Conservation (phyloP, 2,113 vertebrate species). For the Solea senegalensis region DNA sequence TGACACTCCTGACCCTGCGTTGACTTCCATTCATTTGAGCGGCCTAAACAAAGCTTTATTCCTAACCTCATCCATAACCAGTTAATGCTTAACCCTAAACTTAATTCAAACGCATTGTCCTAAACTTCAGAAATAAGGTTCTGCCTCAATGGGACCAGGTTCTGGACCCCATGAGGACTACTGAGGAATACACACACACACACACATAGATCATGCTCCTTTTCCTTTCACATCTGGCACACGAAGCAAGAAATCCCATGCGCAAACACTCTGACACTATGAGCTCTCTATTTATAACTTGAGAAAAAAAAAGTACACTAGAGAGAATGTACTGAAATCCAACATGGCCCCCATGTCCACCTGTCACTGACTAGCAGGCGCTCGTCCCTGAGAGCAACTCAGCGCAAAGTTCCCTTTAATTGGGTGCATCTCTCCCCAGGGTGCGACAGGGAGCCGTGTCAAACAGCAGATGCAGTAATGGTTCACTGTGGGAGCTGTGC, state of each 20-base stretch:
- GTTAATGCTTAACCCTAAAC: no score
- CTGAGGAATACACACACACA: background rate
- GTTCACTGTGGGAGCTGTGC: conserved; percentile 59
- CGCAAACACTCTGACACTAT: conserved; percentile 34
- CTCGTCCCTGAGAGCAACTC: conserved; percentile 29
- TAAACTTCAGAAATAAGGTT: no score
- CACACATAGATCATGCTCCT: background rate
- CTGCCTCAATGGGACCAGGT: no score
- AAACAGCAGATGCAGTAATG: conserved; percentile 46
- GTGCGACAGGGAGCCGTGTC: conserved; percentile 25
- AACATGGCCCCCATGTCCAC: conserved; percentile 40
- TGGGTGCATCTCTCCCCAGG: conserved; percentile 54
- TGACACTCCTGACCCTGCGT: no score
- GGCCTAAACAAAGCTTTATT: no score
- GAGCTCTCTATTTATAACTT: conserved; percentile 20
- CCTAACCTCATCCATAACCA: no score
- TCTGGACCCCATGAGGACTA: no score
- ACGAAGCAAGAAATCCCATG: conserved; percentile 33
- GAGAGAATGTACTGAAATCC: background rate
- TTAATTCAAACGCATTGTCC: no score
- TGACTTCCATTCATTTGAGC: no score
- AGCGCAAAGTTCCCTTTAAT: conserved; percentile 62
- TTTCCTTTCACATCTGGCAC: conserved; percentile 46
- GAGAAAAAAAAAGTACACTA: conserved; percentile 9
- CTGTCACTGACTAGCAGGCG: conserved; percentile 35